Percentiles rank a stretch among this genome's conserved stretches.
Evolutionary conservation across 2,113 vertebrate genomes (phyloP).

Genomic region (Seriola aureovittata): DNA sequence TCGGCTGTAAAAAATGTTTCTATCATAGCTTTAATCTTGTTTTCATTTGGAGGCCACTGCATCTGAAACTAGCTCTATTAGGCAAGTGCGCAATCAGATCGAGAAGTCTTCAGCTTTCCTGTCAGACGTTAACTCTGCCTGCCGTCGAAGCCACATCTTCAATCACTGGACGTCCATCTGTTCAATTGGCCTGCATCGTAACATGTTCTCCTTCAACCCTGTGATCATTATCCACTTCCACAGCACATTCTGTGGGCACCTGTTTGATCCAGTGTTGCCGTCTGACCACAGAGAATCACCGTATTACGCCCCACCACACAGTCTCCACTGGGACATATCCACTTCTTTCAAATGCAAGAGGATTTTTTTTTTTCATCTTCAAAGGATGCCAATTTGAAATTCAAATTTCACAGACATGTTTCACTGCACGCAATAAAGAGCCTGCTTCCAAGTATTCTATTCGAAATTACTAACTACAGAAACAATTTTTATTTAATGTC

Average conservation of each 20-base stretch:
- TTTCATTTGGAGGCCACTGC: conserved; percentile 46
- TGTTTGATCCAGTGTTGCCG: conserved; percentile 55
- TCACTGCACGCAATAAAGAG: conserved; percentile 46
- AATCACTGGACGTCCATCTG: conserved; percentile 47
- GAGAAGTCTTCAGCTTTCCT: conserved; percentile 34
- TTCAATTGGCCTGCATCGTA: conserved; percentile 24
- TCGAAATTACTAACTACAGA: conserved; percentile 51
- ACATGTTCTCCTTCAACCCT: conserved; percentile 31
- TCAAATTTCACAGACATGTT: conserved; percentile 66
- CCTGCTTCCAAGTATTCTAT: conserved; percentile 50
- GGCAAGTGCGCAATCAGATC: conserved; percentile 34
- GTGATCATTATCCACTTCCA: conserved; percentile 50
- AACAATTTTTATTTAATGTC: conserved; percentile 65
- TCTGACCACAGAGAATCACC: conserved; percentile 55
- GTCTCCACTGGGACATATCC: conserved; percentile 52
- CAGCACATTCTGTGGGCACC: conserved; percentile 27
- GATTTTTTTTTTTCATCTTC: conserved; percentile 64
- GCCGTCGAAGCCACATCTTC: conserved; percentile 50
- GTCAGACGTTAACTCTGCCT: conserved; percentile 26
- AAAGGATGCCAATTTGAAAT: conserved; percentile 74
- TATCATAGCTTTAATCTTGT: conserved; percentile 41
- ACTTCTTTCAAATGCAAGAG: conserved; percentile 53
- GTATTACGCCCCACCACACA: not conserved
- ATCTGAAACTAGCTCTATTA: conserved; percentile 51
- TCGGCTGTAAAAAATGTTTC: conserved; percentile 24